Percentiles rank a stretch among this genome's conserved stretches.
Evolutionary conservation across 2,888 invertebrate genomes (phyloP).

Genomic region (Tachystola acroxantha): DNA sequence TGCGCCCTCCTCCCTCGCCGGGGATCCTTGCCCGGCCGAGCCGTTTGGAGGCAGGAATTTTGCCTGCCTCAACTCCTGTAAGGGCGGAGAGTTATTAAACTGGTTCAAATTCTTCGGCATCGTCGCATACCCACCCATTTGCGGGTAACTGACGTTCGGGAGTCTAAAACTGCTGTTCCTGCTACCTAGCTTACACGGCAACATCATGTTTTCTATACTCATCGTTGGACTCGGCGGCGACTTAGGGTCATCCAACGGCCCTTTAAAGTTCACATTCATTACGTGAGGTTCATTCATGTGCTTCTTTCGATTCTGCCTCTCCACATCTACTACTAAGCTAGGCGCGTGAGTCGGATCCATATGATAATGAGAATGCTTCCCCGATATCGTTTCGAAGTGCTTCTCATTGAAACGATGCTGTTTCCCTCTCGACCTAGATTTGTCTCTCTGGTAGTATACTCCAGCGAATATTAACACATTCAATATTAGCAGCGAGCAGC

Average conservation of each 20-base stretch:
- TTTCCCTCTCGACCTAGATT: conserved; percentile 81
- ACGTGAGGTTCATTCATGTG: conserved; percentile 70
- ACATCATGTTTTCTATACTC: conserved; percentile 75
- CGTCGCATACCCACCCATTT: conserved; percentile 71
- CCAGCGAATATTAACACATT: conserved; percentile 91
- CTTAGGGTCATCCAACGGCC: conserved; percentile 75
- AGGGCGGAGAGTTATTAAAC: conserved; percentile 68
- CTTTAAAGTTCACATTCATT: conserved; percentile 76
- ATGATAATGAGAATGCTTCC: conserved; percentile 88
- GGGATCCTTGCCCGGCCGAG: conserved; percentile 66
- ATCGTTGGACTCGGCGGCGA: conserved; percentile 81
- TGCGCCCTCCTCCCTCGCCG: conserved; percentile 39
- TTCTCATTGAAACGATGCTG: conserved; percentile 85
- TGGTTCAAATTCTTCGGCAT: conserved; percentile 80
- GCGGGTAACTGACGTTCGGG: conserved; percentile 65
- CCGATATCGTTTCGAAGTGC: conserved; percentile 86
- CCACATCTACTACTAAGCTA: conserved; percentile 90
- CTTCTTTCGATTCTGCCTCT: conserved; percentile 74
- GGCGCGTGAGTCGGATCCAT: conserved; percentile 87
- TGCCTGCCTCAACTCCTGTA: conserved; percentile 77
- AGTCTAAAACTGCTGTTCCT: conserved; percentile 66
- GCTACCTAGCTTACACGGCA: conserved; percentile 74
- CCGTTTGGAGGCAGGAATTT: conserved; percentile 80
- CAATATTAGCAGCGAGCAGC: conserved; percentile 87
- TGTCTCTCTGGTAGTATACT: conserved; percentile 89